Evolutionary conservation across 2,797 vertebrate genomes (phyloP).

Genomic region (Danio choprae): DNA sequence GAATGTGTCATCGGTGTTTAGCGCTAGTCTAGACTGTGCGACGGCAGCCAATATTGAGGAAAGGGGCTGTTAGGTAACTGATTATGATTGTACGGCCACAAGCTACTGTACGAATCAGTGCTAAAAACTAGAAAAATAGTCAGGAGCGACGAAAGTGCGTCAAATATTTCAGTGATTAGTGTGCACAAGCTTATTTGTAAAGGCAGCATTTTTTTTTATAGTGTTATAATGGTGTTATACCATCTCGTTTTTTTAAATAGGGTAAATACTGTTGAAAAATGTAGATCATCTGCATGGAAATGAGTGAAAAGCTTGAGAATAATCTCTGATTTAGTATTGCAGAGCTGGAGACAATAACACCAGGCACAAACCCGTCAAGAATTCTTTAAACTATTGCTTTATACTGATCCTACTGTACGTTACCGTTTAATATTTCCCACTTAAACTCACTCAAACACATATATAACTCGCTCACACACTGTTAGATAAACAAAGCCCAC

Average conservation of each 20-base stretch:
- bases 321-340: conserved; percentile 47
- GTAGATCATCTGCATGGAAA: conserved; percentile 23
- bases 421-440: conserved; percentile 50
- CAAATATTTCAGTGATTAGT: not conserved
- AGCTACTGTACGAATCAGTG: conserved; percentile 26
- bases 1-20: conserved; percentile 17
- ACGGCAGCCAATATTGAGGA: conserved; percentile 28
- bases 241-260: not conserved
- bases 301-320: conserved; percentile 20
- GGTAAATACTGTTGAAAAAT: conserved; percentile 14
- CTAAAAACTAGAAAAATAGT: conserved; percentile 38
- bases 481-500: conserved; percentile 35
- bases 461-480: conserved; percentile 59
- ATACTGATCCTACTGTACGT: conserved; percentile 52
- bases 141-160: conserved; percentile 24
- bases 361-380: conserved; percentile 16
- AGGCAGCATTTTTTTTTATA: not conserved
- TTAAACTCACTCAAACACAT: not conserved
- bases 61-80: conserved; percentile 19
- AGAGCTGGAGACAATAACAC: conserved; percentile 26
- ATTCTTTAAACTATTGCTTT: conserved; percentile 61
- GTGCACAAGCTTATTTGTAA: not conserved
- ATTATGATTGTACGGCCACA: conserved; percentile 32
- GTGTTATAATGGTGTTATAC: not conserved
- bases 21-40: conserved; percentile 30